A percentile compares a stretch with the other conserved stretches of the same genome.
Conservation (phyloP, 2,113 vertebrate species). For the Chaenocephalus aceratus region DNA sequence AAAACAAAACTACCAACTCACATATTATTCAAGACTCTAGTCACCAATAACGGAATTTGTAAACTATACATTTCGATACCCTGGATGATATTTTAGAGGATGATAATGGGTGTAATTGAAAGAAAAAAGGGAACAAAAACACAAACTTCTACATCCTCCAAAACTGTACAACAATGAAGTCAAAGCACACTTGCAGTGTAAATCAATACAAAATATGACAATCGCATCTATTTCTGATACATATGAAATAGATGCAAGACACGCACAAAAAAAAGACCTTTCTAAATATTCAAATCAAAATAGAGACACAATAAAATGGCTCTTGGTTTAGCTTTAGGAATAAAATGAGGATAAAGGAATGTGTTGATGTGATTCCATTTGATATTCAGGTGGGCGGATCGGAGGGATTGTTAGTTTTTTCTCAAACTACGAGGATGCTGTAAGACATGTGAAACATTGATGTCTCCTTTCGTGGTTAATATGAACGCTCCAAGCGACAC, state of each 20-base stretch:
- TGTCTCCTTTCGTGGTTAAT: background rate
- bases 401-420: background rate
- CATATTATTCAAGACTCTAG: slow-evolving; percentile 31
- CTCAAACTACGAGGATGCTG: background rate
- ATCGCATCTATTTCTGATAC: slow-evolving; percentile 64
- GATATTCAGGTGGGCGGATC: slow-evolving; percentile 18
- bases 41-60: slow-evolving; percentile 26
- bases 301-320: slow-evolving; percentile 22
- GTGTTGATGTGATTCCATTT: background rate
- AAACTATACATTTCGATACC: slow-evolving; percentile 29
- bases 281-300: slow-evolving; percentile 43
- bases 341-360: background rate
- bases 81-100: slow-evolving; percentile 24
- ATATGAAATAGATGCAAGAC: slow-evolving; percentile 69
- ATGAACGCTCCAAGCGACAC: background rate
- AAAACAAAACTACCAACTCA: slow-evolving; percentile 43
- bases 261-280: slow-evolving; percentile 31
- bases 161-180: slow-evolving; percentile 44
- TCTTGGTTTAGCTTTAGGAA: slow-evolving; percentile 32
- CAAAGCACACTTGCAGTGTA: slow-evolving; percentile 67
- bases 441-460: background rate
- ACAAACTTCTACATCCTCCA: slow-evolving; percentile 22
- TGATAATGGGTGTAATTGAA: slow-evolving; percentile 21
- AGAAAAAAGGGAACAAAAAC: slow-evolving; percentile 29
- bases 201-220: slow-evolving; percentile 74